Evolutionary conservation across 2,797 vertebrate species (phyloP).

Genomic region (Smutsia temminckii): DNA sequence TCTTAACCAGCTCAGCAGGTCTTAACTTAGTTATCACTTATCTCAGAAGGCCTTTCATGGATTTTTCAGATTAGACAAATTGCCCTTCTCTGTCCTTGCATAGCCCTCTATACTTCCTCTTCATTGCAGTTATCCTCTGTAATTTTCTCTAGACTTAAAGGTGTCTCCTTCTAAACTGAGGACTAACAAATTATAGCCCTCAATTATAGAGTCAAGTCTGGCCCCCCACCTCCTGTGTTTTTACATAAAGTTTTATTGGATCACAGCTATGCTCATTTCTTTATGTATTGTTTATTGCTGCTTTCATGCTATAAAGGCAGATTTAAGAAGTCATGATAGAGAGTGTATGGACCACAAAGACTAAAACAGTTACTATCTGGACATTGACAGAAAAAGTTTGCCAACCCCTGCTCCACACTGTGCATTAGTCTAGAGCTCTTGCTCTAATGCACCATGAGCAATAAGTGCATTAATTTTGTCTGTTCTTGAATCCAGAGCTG

Average conservation of each 20-base stretch:
- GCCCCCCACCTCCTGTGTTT: background rate
- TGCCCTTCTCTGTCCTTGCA: background rate
- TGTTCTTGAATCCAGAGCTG: background rate
- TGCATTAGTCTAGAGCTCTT: background rate
- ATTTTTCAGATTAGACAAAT: background rate
- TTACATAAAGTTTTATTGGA: slow-evolving; percentile 22
- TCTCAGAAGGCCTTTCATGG: background rate
- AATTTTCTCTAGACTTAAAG: background rate
- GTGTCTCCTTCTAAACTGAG: background rate
- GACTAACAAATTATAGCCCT: background rate
- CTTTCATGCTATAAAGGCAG: background rate
- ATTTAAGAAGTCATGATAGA: background rate
- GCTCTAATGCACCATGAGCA: background rate
- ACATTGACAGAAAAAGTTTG: background rate
- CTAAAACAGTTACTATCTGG: background rate
- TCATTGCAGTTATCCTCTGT: background rate
- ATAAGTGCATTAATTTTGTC: background rate
- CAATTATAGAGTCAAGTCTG: background rate
- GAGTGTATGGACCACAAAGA: background rate
- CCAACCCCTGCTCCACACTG: background rate
- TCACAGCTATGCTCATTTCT: background rate
- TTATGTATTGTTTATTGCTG: background rate
- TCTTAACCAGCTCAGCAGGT: background rate
- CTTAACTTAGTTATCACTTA: background rate
- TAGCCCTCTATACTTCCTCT: background rate